These are phyloP conservation scores for Sycophila texana DNA, from an alignment of 2,888 invertebrate species.

Conservation along the genomic window DNA sequence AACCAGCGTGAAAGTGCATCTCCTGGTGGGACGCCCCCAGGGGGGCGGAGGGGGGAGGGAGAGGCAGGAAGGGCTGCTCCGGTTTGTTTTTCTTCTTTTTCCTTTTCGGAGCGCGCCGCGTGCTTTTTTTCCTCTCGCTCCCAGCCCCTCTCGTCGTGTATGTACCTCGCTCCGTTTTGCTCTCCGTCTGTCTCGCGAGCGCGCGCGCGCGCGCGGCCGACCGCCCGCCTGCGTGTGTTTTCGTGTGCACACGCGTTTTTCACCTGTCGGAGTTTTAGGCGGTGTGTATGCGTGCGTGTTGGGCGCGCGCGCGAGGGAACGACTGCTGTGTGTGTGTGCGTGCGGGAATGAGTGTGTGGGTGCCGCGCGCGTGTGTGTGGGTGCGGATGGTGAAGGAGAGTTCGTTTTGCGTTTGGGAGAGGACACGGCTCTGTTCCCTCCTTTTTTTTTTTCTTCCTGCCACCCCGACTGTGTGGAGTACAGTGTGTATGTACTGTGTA, in stretches of 20 bases:
- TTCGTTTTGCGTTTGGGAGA: constrained; percentile 26
- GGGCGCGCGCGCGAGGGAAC: constrained; percentile 13
- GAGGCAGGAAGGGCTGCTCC: constrained; percentile 5
- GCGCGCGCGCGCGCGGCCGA: background rate
- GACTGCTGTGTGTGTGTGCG: background rate
- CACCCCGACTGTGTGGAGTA: background rate
- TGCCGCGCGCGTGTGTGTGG: constrained; percentile 8
- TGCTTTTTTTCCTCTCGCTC: background rate
- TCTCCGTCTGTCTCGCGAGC: constrained; percentile 2
- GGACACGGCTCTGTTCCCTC: constrained; percentile 14
- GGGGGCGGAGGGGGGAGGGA: background rate
- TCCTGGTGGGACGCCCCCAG: constrained; percentile 35
- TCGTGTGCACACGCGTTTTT: constrained; percentile 51
- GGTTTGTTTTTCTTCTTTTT: constrained; percentile 6
- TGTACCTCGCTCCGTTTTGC: background rate
- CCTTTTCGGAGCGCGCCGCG: background rate
- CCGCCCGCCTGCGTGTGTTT: constrained; percentile 7
- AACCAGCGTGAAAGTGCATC: constrained; percentile 55
- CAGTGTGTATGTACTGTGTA: background rate
- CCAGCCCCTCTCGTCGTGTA: background rate
- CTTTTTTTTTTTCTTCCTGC: background rate
- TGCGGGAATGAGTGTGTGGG: background rate
- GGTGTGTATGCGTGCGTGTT: background rate
- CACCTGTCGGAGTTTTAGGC: constrained; percentile 54
- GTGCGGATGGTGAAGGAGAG: constrained; percentile 35